A percentile compares a stretch with the other conserved stretches of the same genome.
Conservation (phyloP, 2,113 vertebrate genomes). For the Caranx melampygus region DNA sequence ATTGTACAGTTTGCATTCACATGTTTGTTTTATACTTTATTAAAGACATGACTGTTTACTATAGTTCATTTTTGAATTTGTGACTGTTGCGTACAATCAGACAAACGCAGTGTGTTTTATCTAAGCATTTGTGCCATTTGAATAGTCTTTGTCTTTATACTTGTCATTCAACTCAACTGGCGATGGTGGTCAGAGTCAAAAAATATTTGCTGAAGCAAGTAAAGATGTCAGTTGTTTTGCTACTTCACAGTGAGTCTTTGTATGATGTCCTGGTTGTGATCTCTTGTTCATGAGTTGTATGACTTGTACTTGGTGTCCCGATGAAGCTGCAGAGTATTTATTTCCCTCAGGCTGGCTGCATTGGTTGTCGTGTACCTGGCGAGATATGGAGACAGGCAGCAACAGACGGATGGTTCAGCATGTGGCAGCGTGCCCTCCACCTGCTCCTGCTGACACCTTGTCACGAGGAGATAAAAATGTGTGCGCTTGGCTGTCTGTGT, state of each 20-base stretch:
- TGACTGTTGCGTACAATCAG: not conserved
- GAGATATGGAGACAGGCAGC: conserved; percentile 45
- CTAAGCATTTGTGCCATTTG: not conserved
- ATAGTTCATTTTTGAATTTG: conserved; percentile 8
- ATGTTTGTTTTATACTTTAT: conserved; percentile 80
- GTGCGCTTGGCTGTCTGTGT: conserved; percentile 14
- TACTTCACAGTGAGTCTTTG: conserved; percentile 46
- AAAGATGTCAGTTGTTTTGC: conserved; percentile 51
- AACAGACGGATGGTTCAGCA: conserved; percentile 75
- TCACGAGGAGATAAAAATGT: conserved; percentile 48
- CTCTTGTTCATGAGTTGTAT: conserved; percentile 14
- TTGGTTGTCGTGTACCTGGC: conserved; percentile 54
- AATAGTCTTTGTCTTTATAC: not conserved
- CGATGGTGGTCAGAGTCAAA: not conserved
- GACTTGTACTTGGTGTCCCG: conserved; percentile 12
- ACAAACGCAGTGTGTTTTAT: not conserved
- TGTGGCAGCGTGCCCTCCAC: conserved; percentile 72
- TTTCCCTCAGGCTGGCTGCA: conserved; percentile 31
- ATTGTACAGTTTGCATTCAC: conserved; percentile 73
- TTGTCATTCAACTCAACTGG: not conserved
- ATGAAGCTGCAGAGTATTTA: conserved; percentile 25
- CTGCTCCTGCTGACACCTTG: conserved; percentile 69
- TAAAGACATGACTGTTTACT: conserved; percentile 78
- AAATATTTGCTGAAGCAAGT: conserved; percentile 22
- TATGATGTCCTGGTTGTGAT: conserved; percentile 45